Evolutionary conservation across 2,888 invertebrate species (phyloP).

Genomic region (Trilocha varians): DNA sequence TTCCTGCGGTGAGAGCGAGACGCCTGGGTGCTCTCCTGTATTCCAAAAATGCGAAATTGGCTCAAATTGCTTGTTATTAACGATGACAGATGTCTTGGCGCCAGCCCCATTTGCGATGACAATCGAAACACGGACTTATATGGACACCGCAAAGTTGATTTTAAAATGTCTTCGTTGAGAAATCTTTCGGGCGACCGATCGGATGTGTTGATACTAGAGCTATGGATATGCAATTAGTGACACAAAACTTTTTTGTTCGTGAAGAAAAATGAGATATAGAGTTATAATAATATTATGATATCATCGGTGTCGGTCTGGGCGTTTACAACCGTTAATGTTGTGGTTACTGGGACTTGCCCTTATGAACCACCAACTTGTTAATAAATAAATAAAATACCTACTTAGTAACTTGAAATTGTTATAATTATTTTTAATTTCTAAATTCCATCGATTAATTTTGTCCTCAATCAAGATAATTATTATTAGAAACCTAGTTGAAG

Average conservation of each 20-base stretch:
- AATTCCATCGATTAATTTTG: too few relatives aligned
- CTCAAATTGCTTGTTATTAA: slow-evolving; percentile 72
- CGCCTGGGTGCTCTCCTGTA: slow-evolving; percentile 56
- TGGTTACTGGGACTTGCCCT: slow-evolving; percentile 10
- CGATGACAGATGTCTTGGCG: slow-evolving; percentile 72
- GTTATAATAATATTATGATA: slow-evolving; percentile 17
- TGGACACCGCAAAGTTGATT: slow-evolving; percentile 15
- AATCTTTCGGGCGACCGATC: slow-evolving; percentile 45
- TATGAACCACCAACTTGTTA: slow-evolving; percentile 15
- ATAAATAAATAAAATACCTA: too few relatives aligned
- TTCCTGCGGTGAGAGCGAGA: slow-evolving; percentile 61
- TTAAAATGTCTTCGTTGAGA: slow-evolving; percentile 14
- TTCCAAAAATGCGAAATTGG: slow-evolving; percentile 70
- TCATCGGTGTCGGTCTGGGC: slow-evolving; percentile 5
- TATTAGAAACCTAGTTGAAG: too few relatives aligned
- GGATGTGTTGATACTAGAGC: slow-evolving; percentile 64
- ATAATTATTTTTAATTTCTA: too few relatives aligned
- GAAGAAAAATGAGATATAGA: slow-evolving; percentile 31
- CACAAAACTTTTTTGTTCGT: slow-evolving; percentile 35
- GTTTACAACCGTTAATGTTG: slow-evolving; percentile 11
- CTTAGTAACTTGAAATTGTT: neutral
- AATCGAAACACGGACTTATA: slow-evolving; percentile 23
- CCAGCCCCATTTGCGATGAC: slow-evolving; percentile 29
- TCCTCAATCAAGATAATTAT: neutral
- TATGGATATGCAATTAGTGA: slow-evolving; percentile 66